These are phyloP conservation scores for Coronaproctus castanopsis DNA, from an alignment of 2,888 invertebrate genomes.

Conservation along the genomic window DNA sequence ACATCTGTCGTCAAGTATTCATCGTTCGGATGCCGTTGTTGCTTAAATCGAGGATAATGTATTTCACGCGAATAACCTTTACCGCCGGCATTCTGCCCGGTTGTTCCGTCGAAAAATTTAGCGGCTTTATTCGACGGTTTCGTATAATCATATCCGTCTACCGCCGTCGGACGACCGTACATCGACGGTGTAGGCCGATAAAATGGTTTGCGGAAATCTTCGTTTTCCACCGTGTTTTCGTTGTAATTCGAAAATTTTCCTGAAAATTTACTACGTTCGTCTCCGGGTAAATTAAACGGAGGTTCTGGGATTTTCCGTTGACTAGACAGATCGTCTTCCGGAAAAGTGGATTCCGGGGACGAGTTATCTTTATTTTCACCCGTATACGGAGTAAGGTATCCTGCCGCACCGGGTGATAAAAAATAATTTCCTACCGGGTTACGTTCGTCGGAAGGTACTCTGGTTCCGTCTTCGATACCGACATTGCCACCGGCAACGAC, in stretches of 20 bases:
- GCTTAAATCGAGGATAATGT: slow-evolving; percentile 8
- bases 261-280: too few species aligned
- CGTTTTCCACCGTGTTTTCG: background rate
- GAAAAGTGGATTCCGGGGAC: too few species aligned
- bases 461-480: background rate
- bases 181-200: background rate
- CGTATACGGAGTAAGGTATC: background rate
- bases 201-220: background rate
- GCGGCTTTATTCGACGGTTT: slow-evolving; percentile 6
- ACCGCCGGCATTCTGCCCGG: slow-evolving; percentile 4
- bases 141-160: background rate
- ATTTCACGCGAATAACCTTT: background rate
- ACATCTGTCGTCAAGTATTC: background rate
- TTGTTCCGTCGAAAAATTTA: slow-evolving; percentile 11
- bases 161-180: background rate
- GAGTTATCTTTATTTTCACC: too few species aligned
- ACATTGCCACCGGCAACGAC: slow-evolving; percentile 6
- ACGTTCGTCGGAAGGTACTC: background rate
- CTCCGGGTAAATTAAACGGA: too few species aligned
- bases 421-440: background rate
- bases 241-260: too few species aligned
- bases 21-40: slow-evolving; percentile 9
- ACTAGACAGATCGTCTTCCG: too few species aligned
- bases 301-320: too few species aligned
- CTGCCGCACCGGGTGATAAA: background rate